These are phyloP conservation scores for Unio delphinus DNA, from an alignment of 2,888 invertebrate genomes.

Conservation along the genomic window DNA sequence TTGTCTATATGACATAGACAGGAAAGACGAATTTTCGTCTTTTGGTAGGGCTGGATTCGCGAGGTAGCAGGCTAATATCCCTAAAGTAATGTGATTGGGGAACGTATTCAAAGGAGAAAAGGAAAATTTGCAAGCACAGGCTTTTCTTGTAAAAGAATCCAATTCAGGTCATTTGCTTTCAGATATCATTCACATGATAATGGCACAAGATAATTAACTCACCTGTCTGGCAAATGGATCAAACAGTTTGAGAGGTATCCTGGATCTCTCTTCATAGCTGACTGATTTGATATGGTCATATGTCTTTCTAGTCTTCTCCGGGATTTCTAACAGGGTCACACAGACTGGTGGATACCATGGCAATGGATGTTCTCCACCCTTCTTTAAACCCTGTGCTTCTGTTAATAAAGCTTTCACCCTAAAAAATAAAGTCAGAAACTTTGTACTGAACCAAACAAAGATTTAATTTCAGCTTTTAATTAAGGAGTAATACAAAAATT, in stretches of 20 bases:
- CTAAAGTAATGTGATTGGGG: too few species aligned
- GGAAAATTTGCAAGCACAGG: neutral
- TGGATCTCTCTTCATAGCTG: constrained; percentile 57
- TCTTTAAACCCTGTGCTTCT: constrained; percentile 78
- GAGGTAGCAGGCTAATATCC: too few species aligned
- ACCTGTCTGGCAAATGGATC: constrained; percentile 65
- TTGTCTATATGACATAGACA: too few species aligned
- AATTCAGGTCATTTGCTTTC: neutral
- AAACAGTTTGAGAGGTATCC: constrained; percentile 60
- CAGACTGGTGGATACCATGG: constrained; percentile 87
- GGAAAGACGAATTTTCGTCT: too few species aligned
- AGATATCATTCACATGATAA: neutral
- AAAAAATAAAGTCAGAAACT: constrained; percentile 17
- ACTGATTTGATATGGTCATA: constrained; percentile 67
- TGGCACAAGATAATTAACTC: constrained; percentile 2
- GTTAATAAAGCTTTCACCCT: constrained; percentile 75
- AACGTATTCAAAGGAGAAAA: too few species aligned
- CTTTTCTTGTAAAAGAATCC: neutral
- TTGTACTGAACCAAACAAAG: too few species aligned
- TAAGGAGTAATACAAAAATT: too few species aligned
- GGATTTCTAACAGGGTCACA: constrained; percentile 63
- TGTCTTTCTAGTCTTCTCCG: constrained; percentile 54
- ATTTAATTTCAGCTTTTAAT: too few species aligned
- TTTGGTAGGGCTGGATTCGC: too few species aligned
- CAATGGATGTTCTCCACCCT: constrained; percentile 78